Evolutionary conservation across 2,888 invertebrate species (phyloP).

Genomic region (Pammene fasciana): DNA sequence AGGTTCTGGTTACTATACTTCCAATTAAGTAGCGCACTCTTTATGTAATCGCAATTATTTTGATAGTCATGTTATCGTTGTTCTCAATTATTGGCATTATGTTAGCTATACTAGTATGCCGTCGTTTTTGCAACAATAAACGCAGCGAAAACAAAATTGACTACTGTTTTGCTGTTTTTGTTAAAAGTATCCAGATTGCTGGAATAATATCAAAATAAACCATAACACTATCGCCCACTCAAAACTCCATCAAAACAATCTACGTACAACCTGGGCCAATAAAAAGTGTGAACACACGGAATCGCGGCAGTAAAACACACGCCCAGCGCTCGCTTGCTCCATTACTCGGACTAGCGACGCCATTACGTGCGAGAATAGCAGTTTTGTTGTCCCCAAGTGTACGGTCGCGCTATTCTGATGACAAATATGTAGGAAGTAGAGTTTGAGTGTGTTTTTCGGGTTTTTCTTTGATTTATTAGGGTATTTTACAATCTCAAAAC

Average conservation of each 20-base stretch:
- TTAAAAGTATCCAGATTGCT: too few species aligned
- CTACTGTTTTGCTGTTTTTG: too few species aligned
- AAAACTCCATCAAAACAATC: slow-evolving; percentile 37
- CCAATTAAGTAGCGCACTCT: too few species aligned
- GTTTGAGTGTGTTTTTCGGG: slow-evolving; percentile 43
- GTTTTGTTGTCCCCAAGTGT: slow-evolving; percentile 63
- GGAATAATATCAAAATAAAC: slow-evolving; percentile 8
- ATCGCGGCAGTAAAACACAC: slow-evolving; percentile 45
- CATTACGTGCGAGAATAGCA: slow-evolving; percentile 57
- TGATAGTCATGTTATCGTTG: too few species aligned
- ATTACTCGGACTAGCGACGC: slow-evolving; percentile 56
- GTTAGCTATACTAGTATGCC: too few species aligned
- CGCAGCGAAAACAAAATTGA: too few species aligned
- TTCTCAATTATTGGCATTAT: too few species aligned
- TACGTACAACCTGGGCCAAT: slow-evolving; percentile 37
- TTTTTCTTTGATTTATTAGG: slow-evolving; percentile 35
- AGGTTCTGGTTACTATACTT: too few species aligned
- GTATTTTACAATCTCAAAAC: slow-evolving; percentile 21
- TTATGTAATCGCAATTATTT: too few species aligned
- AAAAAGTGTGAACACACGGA: slow-evolving; percentile 43
- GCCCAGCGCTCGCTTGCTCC: slow-evolving; percentile 49
- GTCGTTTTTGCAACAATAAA: too few species aligned
- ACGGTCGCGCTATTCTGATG: slow-evolving; percentile 54
- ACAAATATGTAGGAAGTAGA: slow-evolving; percentile 51
- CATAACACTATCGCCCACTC: slow-evolving; percentile 31